A percentile compares a stretch with the other conserved stretches of the same genome.
Evolutionary conservation across 2,113 vertebrate genomes (phyloP).

Genomic region (Oxyruncus cristatus): DNA sequence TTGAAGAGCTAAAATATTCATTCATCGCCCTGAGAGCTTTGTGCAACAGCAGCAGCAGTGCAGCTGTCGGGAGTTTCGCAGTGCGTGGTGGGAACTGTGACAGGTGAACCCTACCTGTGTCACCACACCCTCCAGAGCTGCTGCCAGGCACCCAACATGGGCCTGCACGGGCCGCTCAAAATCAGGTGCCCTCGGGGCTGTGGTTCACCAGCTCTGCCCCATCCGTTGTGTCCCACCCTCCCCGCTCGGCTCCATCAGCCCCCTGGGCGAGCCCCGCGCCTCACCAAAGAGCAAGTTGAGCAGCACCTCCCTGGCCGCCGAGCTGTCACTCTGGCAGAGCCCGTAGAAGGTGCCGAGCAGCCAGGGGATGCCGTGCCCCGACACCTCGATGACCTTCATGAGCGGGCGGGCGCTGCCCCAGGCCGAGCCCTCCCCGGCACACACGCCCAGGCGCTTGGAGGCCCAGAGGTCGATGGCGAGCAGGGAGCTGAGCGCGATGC

Average conservation of each 20-base stretch:
- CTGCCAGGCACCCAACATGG: not conserved
- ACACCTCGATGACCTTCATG: constrained; percentile 93
- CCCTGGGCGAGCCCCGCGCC: not conserved
- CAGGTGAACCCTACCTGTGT: fast-evolving
- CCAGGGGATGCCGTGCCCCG: constrained; percentile 94
- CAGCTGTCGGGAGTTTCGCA: fast-evolving
- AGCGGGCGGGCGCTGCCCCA: constrained; percentile 90
- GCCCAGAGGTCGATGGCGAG: constrained; percentile 95
- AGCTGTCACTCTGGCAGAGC: constrained; percentile 86
- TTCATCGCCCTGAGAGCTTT: not conserved
- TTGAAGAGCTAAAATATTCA: not conserved
- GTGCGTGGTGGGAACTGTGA: not conserved
- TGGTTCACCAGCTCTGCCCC: not conserved
- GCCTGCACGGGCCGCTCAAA: not conserved
- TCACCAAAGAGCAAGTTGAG: constrained; percentile 93
- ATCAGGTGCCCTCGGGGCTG: not conserved
- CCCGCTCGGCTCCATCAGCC: not conserved
- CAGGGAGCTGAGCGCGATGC: constrained; percentile 90
- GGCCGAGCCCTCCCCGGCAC: constrained; percentile 87
- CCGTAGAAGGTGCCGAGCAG: constrained; percentile 86
- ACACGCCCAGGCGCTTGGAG: constrained; percentile 92
- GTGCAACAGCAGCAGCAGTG: not conserved
- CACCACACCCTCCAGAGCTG: fast-evolving
- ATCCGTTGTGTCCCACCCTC: not conserved
- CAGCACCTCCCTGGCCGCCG: constrained; percentile 89